These are phyloP conservation scores for Phasianus colchicus DNA, from an alignment of 2,113 vertebrate genomes.

Conservation along the genomic window DNA sequence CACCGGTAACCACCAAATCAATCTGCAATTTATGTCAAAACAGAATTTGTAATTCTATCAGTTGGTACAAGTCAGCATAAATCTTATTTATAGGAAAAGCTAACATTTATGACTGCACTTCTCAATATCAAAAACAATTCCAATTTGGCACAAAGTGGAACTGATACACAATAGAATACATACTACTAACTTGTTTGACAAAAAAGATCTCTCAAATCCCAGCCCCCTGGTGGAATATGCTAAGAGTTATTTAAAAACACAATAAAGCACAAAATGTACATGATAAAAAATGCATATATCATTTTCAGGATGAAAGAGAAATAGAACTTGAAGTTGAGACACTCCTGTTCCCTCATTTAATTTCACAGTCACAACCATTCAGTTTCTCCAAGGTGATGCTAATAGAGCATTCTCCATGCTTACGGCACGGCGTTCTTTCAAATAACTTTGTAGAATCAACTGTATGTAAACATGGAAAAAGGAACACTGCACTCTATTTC, in stretches of 20 bases:
- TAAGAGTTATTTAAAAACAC: neutral
- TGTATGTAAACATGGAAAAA: neutral
- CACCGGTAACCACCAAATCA: neutral
- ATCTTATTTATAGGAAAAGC: neutral
- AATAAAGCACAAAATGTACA: neutral
- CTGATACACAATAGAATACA: neutral
- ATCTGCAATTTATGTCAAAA: neutral
- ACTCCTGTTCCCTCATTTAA: neutral
- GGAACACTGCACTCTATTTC: neutral
- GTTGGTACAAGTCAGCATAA: neutral
- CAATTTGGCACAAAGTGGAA: neutral
- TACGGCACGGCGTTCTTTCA: fast-evolving
- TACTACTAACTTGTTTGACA: neutral
- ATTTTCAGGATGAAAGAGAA: neutral
- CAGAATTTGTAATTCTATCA: neutral
- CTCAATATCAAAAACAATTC: neutral
- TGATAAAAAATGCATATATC: neutral
- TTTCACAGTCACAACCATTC: neutral
- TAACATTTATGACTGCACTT: neutral
- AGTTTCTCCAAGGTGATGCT: neutral
- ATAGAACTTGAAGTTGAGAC: neutral
- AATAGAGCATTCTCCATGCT: neutral
- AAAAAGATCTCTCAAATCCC: neutral
- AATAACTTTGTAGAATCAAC: neutral
- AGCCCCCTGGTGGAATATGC: neutral